Base-by-base conservation (phyloP, 1,140 invertebrate species). In the Gryllus bimaculatus region DNA sequence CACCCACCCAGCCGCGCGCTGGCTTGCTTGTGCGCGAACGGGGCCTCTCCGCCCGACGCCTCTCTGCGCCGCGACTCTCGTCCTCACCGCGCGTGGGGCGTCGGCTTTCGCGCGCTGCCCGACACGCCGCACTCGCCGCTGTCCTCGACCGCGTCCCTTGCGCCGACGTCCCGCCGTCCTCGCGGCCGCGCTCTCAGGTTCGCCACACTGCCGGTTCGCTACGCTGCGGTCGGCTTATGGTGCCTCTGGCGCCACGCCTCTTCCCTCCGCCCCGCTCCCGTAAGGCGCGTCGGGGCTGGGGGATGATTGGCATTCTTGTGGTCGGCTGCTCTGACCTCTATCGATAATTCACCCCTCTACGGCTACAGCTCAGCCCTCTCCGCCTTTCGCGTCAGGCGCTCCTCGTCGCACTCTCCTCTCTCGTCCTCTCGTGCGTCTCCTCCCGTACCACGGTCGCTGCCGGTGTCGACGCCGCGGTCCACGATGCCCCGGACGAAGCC, bases 231-330 rank as follows among this genome's bases (percentile, higher is more conserved):
- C n/a, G 13, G 13, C 66, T 73, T 73, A 15, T 13, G 13, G 13
- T 73, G 66, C 66, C n/a, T 13, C n/a, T 6, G 13, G 13, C n/a
- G 13, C 66, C 74, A 10, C 20, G n/a, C n/a, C 74, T 10, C 26
- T n/a, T 8, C 20, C n/a, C 20, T 75, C 26, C 26, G 8, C 8
- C 74, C 12, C 26, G 10, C 26, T 75, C 8, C 26, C n/a, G 8
- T 13, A 39, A 21, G 13, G 13, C 1, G 10, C 20, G 10, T 39
- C 20, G 76, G 76, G 48, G 76, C 39, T 47, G 48, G 76, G 48
- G 76, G 76, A 77, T 77, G 76, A 77, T 77, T 77, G 76, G 76
- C 76, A 77, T 77, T 77, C 76, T 77, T 77, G 76, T 48, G 76
- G 76, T 77, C 48, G 76, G 48, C 47, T 77, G 39, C 76, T 4